phyloP scores from a whole-genome alignment of 2,888 invertebrate genomes.

The Apamea monoglypha region DNA sequence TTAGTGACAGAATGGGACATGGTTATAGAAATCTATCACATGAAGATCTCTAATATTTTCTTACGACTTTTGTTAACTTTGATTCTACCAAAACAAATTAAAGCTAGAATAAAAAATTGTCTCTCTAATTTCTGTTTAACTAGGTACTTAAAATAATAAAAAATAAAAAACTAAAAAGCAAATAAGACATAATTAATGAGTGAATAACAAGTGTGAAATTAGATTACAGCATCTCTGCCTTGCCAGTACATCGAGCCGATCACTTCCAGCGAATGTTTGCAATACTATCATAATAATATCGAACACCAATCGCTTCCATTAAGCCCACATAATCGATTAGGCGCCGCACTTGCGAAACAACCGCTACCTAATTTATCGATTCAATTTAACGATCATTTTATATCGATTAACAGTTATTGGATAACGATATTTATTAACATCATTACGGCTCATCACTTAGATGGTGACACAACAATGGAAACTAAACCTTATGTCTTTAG shows the following conservation, averaged over 20 bases:
- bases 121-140: neutral
- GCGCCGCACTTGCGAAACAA: constrained; percentile 64
- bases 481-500: neutral
- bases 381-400: constrained; percentile 69
- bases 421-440: constrained; percentile 63
- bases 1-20: neutral
- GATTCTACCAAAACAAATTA: neutral
- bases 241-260: constrained; percentile 25
- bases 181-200: neutral
- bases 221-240: constrained; percentile 1
- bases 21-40: too few species aligned
- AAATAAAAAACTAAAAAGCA: too few species aligned
- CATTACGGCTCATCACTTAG: constrained; percentile 59
- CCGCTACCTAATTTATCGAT: constrained; percentile 67
- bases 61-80: neutral
- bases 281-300: constrained; percentile 40
- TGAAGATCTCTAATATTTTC: neutral
- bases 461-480: neutral
- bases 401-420: constrained; percentile 67
- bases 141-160: neutral
- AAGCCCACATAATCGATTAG: constrained; percentile 59
- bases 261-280: constrained; percentile 22
- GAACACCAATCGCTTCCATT: constrained; percentile 42
- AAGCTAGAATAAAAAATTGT: too few species aligned
- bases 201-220: constrained; percentile 4